phyloP scores from a whole-genome alignment of 92 coral and sea anemone genomes.

The Parazoanthus darwini region DNA sequence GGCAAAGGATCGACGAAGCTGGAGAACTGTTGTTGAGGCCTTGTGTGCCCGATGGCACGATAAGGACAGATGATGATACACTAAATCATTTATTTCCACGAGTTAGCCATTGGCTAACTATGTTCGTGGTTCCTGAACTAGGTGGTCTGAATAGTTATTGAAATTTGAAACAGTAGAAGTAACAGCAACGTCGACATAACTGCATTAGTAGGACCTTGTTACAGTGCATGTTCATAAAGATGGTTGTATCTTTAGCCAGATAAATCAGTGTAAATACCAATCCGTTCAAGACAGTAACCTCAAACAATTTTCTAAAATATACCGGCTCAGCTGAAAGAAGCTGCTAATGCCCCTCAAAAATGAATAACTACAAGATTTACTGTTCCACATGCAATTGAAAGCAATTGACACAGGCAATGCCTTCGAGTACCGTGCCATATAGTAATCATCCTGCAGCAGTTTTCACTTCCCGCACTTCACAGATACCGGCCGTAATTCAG shows the following conservation, averaged over 20 bases:
- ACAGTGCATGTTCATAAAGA: not conserved
- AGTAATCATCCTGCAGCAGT: slow-evolving; percentile 14
- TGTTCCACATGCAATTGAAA: slow-evolving; percentile 24
- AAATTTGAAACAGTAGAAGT: not conserved
- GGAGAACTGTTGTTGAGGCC: no score
- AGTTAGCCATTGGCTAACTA: no score
- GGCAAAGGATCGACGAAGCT: no score
- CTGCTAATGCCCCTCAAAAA: not conserved
- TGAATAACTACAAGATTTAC: slow-evolving; percentile 2
- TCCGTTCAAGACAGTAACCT: not conserved
- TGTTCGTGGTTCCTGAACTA: not conserved
- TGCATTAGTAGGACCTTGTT: not conserved
- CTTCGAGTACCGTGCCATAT: slow-evolving; percentile 23
- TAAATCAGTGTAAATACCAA: not conserved
- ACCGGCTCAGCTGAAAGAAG: not conserved
- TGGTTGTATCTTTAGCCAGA: not conserved
- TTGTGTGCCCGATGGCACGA: no score
- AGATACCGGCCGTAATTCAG: no score
- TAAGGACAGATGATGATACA: no score
- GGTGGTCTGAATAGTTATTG: not conserved
- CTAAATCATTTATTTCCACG: no score
- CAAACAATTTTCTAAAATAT: not conserved
- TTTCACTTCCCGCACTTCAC: no score
- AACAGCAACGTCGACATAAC: not conserved
- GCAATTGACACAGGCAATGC: slow-evolving; percentile 3